A percentile compares a stretch with the other conserved stretches of the same genome.
Conservation (phyloP, 1,140 invertebrate genomes). For the Popillia japonica region DNA sequence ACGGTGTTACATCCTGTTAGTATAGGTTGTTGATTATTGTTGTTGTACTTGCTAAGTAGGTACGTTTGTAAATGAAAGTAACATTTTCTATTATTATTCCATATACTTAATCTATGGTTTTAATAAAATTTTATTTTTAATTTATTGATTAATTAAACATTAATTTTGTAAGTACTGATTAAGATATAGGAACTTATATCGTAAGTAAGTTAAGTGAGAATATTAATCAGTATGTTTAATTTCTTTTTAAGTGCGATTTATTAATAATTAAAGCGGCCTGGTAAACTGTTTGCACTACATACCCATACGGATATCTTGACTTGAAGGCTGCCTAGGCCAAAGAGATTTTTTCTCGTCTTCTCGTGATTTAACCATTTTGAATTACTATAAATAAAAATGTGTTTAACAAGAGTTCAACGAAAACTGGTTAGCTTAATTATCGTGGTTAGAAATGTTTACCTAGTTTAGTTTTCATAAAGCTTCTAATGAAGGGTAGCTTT, state of each 20-base stretch:
- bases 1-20: no score
- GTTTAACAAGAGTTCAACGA: background rate
- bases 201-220: background rate
- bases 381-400: slow-evolving; percentile 24
- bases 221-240: background rate
- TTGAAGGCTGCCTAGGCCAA: slow-evolving; percentile 30
- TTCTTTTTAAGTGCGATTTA: background rate
- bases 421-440: no score
- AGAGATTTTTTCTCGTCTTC: slow-evolving; percentile 33
- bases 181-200: background rate
- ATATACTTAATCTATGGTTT: no score
- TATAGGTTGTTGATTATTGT: no score
- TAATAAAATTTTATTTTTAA: no score
- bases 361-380: slow-evolving; percentile 16
- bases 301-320: slow-evolving; percentile 35
- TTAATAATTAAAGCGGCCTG: background rate
- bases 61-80: background rate
- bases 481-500: no score
- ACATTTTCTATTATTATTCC: no score
- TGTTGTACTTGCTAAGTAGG: background rate
- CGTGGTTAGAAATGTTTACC: no score
- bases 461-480: no score
- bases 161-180: background rate
- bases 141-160: background rate
- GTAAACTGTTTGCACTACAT: slow-evolving; percentile 22